phyloP scores from a whole-genome alignment of 2,797 vertebrate genomes.

The Amblyraja radiata region DNA sequence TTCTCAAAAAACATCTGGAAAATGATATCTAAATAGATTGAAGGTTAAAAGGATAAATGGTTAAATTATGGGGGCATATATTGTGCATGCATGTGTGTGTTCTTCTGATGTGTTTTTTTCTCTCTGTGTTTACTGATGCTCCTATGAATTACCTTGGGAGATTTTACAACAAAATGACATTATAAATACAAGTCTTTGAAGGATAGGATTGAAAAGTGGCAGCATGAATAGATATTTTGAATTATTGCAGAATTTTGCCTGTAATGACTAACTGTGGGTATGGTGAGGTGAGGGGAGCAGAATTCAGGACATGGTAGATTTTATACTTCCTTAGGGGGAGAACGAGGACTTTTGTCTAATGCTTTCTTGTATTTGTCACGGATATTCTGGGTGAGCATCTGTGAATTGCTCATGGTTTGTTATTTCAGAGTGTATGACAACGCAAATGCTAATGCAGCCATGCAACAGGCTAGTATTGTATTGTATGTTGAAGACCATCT shows the following conservation, averaged over 20 bases:
- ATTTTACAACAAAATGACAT: no score
- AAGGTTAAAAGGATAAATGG: not conserved
- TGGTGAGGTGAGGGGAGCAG: no score
- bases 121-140: not conserved
- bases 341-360: not conserved
- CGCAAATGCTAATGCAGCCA: slow-evolving; percentile 43
- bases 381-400: not conserved
- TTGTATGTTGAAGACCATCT: slow-evolving; percentile 42
- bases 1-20: not conserved
- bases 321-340: not conserved
- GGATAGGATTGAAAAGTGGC: not conserved
- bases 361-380: not conserved
- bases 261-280: not conserved
- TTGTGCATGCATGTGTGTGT: not conserved
- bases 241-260: not conserved
- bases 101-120: not conserved
- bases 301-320: not conserved
- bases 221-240: not conserved
- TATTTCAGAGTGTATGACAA: slow-evolving; percentile 43
- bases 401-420: not conserved
- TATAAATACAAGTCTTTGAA: not conserved
- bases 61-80: not conserved
- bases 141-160: not conserved
- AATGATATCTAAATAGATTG: not conserved
- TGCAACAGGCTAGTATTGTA: slow-evolving; percentile 43